phyloP scores from a whole-genome alignment of 2,888 invertebrate genomes.

The Deilephila porcellus region DNA sequence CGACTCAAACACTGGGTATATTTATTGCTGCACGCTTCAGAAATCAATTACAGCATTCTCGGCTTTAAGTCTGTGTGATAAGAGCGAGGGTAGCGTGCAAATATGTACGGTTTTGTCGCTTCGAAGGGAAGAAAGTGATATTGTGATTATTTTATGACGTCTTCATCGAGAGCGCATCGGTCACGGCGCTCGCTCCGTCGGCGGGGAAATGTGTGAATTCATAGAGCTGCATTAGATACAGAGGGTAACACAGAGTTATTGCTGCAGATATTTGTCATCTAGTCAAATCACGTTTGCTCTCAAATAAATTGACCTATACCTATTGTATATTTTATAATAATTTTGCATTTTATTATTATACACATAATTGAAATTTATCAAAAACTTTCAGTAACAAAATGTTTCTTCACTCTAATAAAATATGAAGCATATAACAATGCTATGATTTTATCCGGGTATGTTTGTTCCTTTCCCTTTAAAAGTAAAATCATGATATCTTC shows the following conservation, averaged over 20 bases:
- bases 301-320: not conserved
- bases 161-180: constrained; percentile 65
- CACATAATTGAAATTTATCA: too few species aligned
- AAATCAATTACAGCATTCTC: constrained; percentile 60
- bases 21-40: constrained; percentile 77
- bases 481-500: too few species aligned
- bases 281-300: not conserved
- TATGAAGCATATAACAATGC: too few species aligned
- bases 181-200: constrained; percentile 56
- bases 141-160: constrained; percentile 80
- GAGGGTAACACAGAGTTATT: constrained; percentile 9
- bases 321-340: not conserved
- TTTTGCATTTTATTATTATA: not conserved
- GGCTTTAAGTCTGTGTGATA: not conserved
- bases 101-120: not conserved
- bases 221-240: constrained; percentile 38
- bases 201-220: constrained; percentile 57
- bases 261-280: not conserved
- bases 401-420: too few species aligned
- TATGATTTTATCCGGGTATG: too few species aligned
- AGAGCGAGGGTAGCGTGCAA: not conserved
- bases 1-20: constrained; percentile 69
- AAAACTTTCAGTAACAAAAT: too few species aligned
- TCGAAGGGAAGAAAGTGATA: constrained; percentile 39
- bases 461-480: too few species aligned